Evolutionary conservation across 2,888 invertebrate species (phyloP), one percentile per base, ranked within the genome.

Genomic region (Tiliacea citrago): DNA sequence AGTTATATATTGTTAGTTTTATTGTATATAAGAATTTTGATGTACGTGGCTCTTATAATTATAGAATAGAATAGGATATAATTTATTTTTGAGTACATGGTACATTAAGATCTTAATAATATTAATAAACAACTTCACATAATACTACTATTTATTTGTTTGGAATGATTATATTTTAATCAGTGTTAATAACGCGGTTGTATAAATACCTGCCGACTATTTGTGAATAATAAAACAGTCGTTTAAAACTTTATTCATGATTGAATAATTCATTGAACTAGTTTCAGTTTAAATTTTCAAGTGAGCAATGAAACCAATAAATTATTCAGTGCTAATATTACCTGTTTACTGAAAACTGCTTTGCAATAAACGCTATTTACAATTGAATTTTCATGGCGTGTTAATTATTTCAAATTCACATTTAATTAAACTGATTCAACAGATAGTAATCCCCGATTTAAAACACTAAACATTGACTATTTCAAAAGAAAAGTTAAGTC

Each of bases 401-500:
- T 79, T 13, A 24, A 53, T 53, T 47, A 51, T n/a, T 66, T 42
- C 12, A 12, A 53, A 72, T 68, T 58, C n/a, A 62, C 10, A 71
- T 58, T 45, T 0, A 29, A 29, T 69, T 63, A 53, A 63, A 67
- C 29, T 53, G 60, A 62, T 67, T 35, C 9, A 66, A 42, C 63
- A 58, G 51, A 42, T 42, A 42, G 55, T 57, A 73, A 77, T 62
- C n/a, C n/a, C 7, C 47, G 53, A 53, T 60, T 72, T 72, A 57
- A 74, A 71, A 75, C 35, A 71, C 74, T 75, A 73, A 83, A 75
- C 51, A 72, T 49, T 47, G 68, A 78, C 76, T 75, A 65, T 77
- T 74, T 74, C 58, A 35, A 68, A 82, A 73, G 76, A 77, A 82
- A 78, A 55, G 55, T 68, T 68, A 78, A 73, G 62, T 51, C 55